These are phyloP conservation scores for Carcina quercana DNA, from an alignment of 2,888 invertebrate genomes.

Conservation along the genomic window DNA sequence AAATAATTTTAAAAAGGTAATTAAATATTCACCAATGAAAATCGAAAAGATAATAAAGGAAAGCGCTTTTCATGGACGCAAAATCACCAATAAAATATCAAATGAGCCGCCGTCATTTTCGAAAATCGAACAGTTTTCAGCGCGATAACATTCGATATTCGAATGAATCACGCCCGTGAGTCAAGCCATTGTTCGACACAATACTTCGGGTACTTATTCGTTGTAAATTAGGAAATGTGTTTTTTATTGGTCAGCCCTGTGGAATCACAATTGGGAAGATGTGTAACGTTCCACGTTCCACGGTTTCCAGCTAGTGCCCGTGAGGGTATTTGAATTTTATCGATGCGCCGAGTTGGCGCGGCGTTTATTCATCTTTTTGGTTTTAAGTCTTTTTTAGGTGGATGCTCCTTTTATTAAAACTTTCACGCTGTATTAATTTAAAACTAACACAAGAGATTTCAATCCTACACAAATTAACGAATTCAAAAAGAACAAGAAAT, in stretches of 20 bases:
- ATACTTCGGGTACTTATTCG: slow-evolving; percentile 38
- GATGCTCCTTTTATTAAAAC: neutral
- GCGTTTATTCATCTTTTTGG: slow-evolving; percentile 20
- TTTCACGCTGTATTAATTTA: too few relatives aligned
- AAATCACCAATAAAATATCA: too few relatives aligned
- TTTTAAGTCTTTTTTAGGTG: neutral
- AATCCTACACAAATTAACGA: too few relatives aligned
- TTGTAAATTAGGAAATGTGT: slow-evolving; percentile 71
- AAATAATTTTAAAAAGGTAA: too few relatives aligned
- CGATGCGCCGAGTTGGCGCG: slow-evolving; percentile 19
- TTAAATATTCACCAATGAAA: too few relatives aligned
- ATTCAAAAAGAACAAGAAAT: too few relatives aligned
- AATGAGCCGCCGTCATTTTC: too few relatives aligned
- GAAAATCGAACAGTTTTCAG: slow-evolving; percentile 24
- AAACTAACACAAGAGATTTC: too few relatives aligned
- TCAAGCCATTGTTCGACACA: slow-evolving; percentile 66
- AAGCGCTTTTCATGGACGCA: too few relatives aligned
- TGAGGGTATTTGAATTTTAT: slow-evolving; percentile 51
- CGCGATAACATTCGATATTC: slow-evolving; percentile 40
- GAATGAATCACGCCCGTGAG: slow-evolving; percentile 67
- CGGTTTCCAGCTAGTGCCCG: slow-evolving; percentile 52
- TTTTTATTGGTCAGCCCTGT: slow-evolving; percentile 64
- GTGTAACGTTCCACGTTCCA: slow-evolving; percentile 51
- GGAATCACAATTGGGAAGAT: slow-evolving; percentile 60
- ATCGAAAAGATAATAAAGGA: too few relatives aligned